Conservation (phyloP, 1,140 invertebrate genomes). For the Leguminivora glycinivorella region DNA sequence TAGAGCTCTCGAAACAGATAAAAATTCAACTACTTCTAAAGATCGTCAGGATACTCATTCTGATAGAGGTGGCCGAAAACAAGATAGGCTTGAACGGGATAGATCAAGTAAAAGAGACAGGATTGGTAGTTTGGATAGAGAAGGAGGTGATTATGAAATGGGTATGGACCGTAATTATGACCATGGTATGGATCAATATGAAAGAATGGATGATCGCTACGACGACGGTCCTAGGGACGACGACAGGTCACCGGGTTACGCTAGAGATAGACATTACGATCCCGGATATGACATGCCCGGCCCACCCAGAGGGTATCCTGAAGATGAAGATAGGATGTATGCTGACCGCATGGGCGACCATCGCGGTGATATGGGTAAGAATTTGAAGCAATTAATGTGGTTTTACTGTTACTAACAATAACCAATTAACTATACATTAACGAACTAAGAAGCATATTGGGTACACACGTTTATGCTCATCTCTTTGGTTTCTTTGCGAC, state of each 20-base stretch:
- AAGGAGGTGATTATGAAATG: conserved; percentile 73
- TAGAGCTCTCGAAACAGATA: conserved; percentile 71
- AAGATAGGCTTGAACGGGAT: conserved; percentile 71
- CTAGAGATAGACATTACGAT: conserved; percentile 74
- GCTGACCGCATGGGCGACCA: conserved; percentile 70
- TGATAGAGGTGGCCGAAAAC: conserved; percentile 72
- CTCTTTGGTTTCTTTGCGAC: background rate
- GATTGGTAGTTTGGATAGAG: conserved; percentile 72
- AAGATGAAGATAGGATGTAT: conserved; percentile 75
- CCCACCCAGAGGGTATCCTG: conserved; percentile 69
- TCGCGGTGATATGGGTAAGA: conserved; percentile 67
- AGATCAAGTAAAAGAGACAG: conserved; percentile 70
- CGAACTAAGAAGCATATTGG: conserved; percentile 6
- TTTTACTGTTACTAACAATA: conserved; percentile 30
- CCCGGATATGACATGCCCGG: conserved; percentile 72
- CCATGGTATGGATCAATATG: conserved; percentile 72
- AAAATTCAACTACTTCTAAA: conserved; percentile 72
- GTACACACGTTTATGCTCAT: background rate
- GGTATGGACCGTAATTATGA: conserved; percentile 72
- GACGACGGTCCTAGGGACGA: conserved; percentile 68
- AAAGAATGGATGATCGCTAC: conserved; percentile 73
- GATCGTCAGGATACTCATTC: conserved; percentile 74
- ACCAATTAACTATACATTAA: conserved; percentile 11
- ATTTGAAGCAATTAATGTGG: background rate
- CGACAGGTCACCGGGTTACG: conserved; percentile 73